Evolutionary conservation across 2,888 invertebrate species (phyloP).

Genomic region (Drosophila birchii): DNA sequence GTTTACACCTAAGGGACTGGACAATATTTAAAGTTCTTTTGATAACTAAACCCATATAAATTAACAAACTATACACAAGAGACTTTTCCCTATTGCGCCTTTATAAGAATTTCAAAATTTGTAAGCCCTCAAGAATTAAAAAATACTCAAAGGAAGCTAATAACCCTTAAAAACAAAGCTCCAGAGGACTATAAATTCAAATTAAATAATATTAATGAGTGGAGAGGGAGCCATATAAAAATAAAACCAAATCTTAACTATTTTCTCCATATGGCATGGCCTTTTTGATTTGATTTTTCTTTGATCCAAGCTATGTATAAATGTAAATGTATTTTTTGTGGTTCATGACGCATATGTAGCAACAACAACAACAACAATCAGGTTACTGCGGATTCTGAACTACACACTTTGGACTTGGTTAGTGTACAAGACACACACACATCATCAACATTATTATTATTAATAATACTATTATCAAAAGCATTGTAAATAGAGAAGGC

Average conservation of each 20-base stretch:
- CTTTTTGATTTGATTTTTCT: neutral
- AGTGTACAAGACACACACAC: slow-evolving; percentile 26
- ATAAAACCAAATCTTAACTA: neutral
- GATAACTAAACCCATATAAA: neutral
- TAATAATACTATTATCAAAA: neutral
- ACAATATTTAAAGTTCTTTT: neutral
- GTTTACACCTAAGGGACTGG: too few relatives aligned
- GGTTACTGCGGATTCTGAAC: slow-evolving; percentile 9
- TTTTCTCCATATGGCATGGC: slow-evolving; percentile 5
- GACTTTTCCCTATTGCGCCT: too few relatives aligned
- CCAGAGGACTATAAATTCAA: neutral
- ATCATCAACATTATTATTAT: neutral
- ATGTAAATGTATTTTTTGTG: slow-evolving; percentile 8
- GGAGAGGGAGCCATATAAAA: neutral
- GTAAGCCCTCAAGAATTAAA: neutral
- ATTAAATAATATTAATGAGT: neutral
- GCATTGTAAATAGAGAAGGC: neutral
- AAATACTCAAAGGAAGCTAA: neutral
- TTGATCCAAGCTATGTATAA: slow-evolving; percentile 3
- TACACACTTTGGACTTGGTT: slow-evolving; percentile 23
- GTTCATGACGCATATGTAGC: slow-evolving; percentile 43
- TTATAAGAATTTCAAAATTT: neutral
- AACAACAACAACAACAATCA: slow-evolving; percentile 61
- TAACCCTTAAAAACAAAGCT: neutral
- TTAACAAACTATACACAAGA: neutral